phyloP scores from a whole-genome alignment of 2,113 vertebrate species.

The Tauraco erythrolophus region DNA sequence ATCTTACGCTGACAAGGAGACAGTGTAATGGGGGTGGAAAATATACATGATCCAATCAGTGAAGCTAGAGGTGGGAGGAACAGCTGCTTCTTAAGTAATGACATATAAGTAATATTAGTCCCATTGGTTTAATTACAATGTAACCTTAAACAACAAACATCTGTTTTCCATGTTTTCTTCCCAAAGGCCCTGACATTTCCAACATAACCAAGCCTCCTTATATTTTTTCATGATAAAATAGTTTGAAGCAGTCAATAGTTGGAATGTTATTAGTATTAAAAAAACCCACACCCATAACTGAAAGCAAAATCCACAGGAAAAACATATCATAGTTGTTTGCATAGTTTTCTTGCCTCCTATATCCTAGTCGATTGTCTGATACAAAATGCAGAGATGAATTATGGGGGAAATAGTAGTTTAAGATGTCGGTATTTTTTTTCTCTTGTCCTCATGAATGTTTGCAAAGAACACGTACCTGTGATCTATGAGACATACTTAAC shows the following conservation, averaged over 20 bases:
- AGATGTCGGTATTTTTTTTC: background rate
- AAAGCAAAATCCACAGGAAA: background rate
- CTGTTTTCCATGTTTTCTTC: constrained; percentile 47
- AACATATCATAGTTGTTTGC: background rate
- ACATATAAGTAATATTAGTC: constrained; percentile 36
- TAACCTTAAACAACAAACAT: constrained; percentile 65
- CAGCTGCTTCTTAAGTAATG: constrained; percentile 44
- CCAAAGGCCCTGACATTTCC: constrained; percentile 37
- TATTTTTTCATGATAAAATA: background rate
- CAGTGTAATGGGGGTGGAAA: background rate
- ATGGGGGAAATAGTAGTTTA: background rate
- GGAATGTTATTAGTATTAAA: background rate
- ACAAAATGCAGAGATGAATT: background rate
- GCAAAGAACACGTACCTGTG: background rate
- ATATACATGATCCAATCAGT: background rate
- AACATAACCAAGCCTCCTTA: background rate
- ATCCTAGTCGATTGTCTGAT: background rate
- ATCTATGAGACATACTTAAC: background rate
- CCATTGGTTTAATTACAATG: constrained; percentile 42
- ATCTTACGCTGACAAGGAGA: background rate
- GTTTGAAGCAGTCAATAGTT: background rate
- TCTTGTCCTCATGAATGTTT: background rate
- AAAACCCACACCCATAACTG: background rate
- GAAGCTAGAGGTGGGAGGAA: background rate
- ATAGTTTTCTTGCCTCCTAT: background rate